Percentiles rank a stretch among this genome's conserved stretches.
Conservation (phyloP, 2,797 vertebrate species). For the Melanogrammus aeglefinus region DNA sequence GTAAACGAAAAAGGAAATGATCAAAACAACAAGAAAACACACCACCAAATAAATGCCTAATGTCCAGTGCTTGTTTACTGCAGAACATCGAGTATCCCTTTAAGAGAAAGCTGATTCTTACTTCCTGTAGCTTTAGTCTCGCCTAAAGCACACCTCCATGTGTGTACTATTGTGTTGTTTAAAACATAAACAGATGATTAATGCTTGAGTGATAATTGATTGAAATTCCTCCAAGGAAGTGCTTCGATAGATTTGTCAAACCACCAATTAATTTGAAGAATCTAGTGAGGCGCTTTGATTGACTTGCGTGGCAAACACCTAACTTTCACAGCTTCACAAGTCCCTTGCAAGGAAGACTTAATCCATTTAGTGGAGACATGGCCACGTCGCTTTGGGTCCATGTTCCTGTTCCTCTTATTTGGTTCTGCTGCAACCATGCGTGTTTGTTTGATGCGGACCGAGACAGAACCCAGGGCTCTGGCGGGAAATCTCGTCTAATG, state of each 20-base stretch:
- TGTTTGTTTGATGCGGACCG: neutral
- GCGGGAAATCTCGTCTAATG: constrained; percentile 45
- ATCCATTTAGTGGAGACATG: neutral
- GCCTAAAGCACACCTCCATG: neutral
- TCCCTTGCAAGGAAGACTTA: neutral
- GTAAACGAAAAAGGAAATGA: neutral
- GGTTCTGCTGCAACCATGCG: neutral
- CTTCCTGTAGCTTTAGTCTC: neutral
- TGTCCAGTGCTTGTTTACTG: constrained; percentile 28
- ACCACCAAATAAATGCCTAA: constrained; percentile 23
- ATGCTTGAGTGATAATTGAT: neutral
- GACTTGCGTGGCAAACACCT: neutral
- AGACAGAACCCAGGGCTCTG: constrained; percentile 26
- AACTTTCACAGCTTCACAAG: neutral
- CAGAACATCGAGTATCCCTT: neutral
- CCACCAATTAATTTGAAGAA: neutral
- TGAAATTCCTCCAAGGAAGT: neutral
- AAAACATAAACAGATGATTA: neutral
- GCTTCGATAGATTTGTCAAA: neutral
- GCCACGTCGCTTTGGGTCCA: neutral
- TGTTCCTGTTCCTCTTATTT: too few relatives aligned
- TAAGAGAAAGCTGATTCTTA: neutral
- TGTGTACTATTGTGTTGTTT: neutral
- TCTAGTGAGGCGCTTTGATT: neutral
- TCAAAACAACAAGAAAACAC: neutral